Percentiles rank a stretch among this genome's conserved stretches.
Evolutionary conservation across 2,888 invertebrate genomes (phyloP).

Genomic region (Labia minor): DNA sequence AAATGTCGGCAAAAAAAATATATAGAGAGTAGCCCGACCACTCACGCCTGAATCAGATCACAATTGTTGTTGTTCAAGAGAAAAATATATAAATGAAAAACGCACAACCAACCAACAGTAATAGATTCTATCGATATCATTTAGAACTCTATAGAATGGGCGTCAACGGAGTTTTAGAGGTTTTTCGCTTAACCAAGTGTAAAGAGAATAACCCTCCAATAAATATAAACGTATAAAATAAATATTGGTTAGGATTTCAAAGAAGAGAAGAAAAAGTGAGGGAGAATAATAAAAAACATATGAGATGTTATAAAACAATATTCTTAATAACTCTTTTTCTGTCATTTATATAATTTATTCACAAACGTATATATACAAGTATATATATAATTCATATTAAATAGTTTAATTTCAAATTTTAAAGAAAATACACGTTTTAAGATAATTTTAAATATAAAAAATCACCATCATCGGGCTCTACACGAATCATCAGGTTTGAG

Average conservation of each 20-base stretch:
- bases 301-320: no score
- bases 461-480: no score
- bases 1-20: not conserved
- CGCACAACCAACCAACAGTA: not conserved
- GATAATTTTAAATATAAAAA: no score
- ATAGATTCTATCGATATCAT: constrained; percentile 13
- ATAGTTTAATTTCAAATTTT: no score
- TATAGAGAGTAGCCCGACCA: not conserved
- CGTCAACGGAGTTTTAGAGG: not conserved
- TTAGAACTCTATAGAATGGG: not conserved
- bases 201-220: not conserved
- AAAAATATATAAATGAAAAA: not conserved
- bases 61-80: not conserved
- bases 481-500: no score
- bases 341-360: no score
- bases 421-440: no score
- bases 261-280: not conserved
- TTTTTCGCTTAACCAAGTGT: constrained; percentile 1
- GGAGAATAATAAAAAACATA: no score
- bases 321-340: no score
- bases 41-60: no score
- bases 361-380: no score
- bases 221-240: not conserved
- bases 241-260: not conserved
- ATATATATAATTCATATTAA: no score